Percentiles rank a stretch among this genome's conserved stretches.
phyloP scores from a whole-genome alignment of 2,113 vertebrate genomes.

The Tachycineta bicolor region DNA sequence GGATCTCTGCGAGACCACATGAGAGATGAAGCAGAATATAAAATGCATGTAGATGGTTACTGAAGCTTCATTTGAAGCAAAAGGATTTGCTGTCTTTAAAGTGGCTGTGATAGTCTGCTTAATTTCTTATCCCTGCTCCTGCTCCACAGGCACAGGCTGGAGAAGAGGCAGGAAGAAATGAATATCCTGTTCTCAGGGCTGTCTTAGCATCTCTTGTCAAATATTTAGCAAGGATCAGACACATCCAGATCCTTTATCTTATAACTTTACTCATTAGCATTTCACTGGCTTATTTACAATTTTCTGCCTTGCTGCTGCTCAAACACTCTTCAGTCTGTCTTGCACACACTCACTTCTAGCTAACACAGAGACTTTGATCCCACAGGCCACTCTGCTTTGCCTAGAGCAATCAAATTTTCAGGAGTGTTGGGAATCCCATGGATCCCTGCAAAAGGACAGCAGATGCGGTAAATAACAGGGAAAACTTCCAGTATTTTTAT shows the following conservation, averaged over 20 bases:
- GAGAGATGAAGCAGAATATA: background rate
- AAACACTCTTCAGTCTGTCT: background rate
- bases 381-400: background rate
- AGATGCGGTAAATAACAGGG: background rate
- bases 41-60: background rate
- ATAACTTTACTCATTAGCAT: background rate
- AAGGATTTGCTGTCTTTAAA: background rate
- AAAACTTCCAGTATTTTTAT: background rate
- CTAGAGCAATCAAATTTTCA: background rate
- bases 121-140: background rate
- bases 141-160: background rate
- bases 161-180: background rate
- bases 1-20: background rate
- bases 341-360: background rate
- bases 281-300: background rate
- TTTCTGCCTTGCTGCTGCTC: background rate
- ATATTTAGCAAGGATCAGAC: background rate
- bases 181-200: background rate
- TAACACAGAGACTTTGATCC: accelerated
- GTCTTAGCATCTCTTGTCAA: background rate
- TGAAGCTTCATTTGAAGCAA: background rate
- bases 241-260: background rate
- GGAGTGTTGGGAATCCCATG: background rate
- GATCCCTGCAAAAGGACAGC: background rate
- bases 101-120: background rate